phyloP scores from a whole-genome alignment of 2,113 vertebrate species.

The Sigmodon hispidus region DNA sequence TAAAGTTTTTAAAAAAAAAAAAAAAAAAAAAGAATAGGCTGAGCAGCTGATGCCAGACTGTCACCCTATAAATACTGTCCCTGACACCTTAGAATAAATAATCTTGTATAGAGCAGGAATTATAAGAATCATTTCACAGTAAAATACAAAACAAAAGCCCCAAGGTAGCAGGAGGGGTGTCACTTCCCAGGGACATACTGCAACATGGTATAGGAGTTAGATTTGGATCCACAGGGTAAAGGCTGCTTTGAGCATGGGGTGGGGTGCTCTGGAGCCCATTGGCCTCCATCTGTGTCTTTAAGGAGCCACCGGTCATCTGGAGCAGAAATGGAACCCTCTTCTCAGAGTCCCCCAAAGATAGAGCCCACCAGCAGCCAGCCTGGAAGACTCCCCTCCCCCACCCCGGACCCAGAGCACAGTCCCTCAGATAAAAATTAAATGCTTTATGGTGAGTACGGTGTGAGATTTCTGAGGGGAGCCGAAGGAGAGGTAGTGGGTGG shows the following conservation, averaged over 20 bases:
- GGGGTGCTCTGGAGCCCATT: neutral
- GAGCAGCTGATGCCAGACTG: neutral
- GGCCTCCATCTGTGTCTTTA: conserved; percentile 42
- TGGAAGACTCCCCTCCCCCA: neutral
- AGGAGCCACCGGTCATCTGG: conserved; percentile 56
- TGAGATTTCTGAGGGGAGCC: neutral
- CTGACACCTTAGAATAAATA: neutral
- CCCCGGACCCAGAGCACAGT: neutral
- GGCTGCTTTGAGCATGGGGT: neutral
- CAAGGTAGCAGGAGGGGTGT: neutral
- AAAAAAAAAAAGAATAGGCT: too few species aligned
- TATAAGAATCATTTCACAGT: neutral
- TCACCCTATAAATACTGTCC: neutral
- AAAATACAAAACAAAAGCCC: neutral
- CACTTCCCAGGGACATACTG: neutral
- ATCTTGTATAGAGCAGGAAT: neutral
- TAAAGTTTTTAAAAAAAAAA: too few species aligned
- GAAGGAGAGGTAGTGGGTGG: neutral
- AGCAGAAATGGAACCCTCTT: conserved; percentile 39
- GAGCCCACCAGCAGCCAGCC: neutral
- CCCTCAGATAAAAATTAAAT: conserved; percentile 72
- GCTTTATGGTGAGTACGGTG: conserved; percentile 38
- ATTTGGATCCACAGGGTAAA: neutral
- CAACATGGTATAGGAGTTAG: neutral
- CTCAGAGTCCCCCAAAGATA: conserved; percentile 9